Evolutionary conservation across 2,888 invertebrate species (phyloP).

Genomic region (Parelbella ahira): DNA sequence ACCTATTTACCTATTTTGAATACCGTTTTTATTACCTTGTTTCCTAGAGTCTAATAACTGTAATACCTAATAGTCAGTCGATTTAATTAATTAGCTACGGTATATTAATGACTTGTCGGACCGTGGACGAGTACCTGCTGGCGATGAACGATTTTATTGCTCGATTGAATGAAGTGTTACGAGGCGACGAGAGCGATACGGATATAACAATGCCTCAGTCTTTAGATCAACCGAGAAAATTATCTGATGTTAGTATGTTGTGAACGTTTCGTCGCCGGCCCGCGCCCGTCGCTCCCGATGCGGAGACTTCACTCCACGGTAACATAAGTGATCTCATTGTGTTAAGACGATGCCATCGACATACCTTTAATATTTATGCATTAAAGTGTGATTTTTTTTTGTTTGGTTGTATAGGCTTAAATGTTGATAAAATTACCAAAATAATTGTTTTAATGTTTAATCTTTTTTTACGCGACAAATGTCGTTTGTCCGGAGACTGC

Average conservation of each 20-base stretch:
- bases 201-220: no score
- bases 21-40: constrained; percentile 33
- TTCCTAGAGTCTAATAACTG: constrained; percentile 20
- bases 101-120: constrained; percentile 3
- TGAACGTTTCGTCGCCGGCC: no score
- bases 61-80: constrained; percentile 22
- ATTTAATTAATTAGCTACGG: constrained; percentile 16
- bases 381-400: constrained; percentile 18
- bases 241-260: no score
- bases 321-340: constrained; percentile 24
- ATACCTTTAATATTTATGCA: constrained; percentile 23
- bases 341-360: constrained; percentile 25
- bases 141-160: background rate
- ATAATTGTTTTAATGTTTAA: constrained; percentile 6
- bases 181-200: no score
- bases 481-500: constrained; percentile 18
- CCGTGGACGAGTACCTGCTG: constrained; percentile 1
- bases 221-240: no score
- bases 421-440: constrained; percentile 20
- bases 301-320: constrained; percentile 13
- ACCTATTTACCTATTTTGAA: constrained; percentile 54
- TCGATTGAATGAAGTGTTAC: no score
- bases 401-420: constrained; percentile 23
- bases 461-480: constrained; percentile 13
- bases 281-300: background rate